A percentile compares a stretch with the other conserved stretches of the same genome.
These are phyloP conservation scores for Hemiscyllium ocellatum DNA, from an alignment of 2,113 vertebrate species.

Conservation along the genomic window DNA sequence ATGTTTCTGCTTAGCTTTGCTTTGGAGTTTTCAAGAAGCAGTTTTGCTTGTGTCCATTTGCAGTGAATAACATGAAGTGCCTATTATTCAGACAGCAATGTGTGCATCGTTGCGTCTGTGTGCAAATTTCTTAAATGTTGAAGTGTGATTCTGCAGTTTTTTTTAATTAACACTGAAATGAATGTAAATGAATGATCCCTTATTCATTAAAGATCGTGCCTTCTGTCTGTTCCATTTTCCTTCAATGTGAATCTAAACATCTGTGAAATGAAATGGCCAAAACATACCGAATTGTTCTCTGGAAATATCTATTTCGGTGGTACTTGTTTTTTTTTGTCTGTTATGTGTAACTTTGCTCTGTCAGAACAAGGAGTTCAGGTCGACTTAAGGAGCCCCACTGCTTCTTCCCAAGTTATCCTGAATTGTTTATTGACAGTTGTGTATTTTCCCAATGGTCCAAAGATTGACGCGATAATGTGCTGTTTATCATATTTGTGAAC, in stretches of 20 bases:
- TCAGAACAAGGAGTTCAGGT: conserved; percentile 56
- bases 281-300: background rate
- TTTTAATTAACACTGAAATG: background rate
- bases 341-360: conserved; percentile 52
- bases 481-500: background rate
- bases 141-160: conserved; percentile 27
- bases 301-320: background rate
- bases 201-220: background rate
- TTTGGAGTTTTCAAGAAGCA: background rate
- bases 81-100: background rate
- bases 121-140: background rate
- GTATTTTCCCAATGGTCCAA: background rate
- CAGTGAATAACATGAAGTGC: background rate
- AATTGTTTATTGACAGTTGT: conserved; percentile 48
- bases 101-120: background rate
- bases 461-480: background rate
- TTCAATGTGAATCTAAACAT: background rate
- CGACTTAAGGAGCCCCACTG: conserved; percentile 66
- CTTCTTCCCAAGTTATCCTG: conserved; percentile 57
- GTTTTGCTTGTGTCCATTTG: background rate
- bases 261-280: background rate
- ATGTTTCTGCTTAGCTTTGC: background rate
- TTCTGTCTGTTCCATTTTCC: background rate
- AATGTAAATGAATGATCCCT: background rate
- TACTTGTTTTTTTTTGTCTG: background rate